Conservation (phyloP, 2,888 invertebrate genomes). For the Sphecodes monilicornis region DNA sequence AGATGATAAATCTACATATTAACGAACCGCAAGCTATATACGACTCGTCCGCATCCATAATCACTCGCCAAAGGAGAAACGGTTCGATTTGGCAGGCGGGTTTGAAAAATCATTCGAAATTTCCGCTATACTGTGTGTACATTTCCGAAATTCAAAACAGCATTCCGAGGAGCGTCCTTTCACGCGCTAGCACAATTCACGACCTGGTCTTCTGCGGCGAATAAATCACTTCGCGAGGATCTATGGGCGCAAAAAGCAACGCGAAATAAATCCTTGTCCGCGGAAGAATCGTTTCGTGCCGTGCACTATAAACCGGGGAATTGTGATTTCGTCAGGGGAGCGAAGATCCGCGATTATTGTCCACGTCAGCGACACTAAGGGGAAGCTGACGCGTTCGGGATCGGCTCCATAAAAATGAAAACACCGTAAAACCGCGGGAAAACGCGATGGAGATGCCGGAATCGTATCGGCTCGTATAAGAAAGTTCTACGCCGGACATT, state of each 20-base stretch:
- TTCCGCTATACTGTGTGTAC: neutral
- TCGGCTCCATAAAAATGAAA: conserved; percentile 56
- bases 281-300: conserved; percentile 19
- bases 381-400: conserved; percentile 4
- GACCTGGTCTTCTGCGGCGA: neutral
- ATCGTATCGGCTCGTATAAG: conserved; percentile 56
- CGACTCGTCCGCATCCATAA: conserved; percentile 36
- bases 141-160: conserved; percentile 7
- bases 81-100: neutral
- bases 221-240: neutral
- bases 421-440: conserved; percentile 11
- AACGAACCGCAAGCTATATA: conserved; percentile 46
- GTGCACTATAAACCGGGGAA: conserved; percentile 6
- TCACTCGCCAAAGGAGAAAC: neutral
- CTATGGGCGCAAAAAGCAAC: neutral
- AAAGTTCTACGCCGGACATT: conserved; percentile 52
- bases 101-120: neutral
- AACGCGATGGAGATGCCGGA: conserved; percentile 1
- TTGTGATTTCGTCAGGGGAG: neutral
- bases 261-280: conserved; percentile 12
- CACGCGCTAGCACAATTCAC: neutral
- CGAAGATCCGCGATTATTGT: conserved; percentile 55
- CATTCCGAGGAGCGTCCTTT: neutral
- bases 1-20: conserved; percentile 59
- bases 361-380: conserved; percentile 49